Evolutionary conservation across 2,888 invertebrate genomes (phyloP).

Genomic region (Odontothrips loti): DNA sequence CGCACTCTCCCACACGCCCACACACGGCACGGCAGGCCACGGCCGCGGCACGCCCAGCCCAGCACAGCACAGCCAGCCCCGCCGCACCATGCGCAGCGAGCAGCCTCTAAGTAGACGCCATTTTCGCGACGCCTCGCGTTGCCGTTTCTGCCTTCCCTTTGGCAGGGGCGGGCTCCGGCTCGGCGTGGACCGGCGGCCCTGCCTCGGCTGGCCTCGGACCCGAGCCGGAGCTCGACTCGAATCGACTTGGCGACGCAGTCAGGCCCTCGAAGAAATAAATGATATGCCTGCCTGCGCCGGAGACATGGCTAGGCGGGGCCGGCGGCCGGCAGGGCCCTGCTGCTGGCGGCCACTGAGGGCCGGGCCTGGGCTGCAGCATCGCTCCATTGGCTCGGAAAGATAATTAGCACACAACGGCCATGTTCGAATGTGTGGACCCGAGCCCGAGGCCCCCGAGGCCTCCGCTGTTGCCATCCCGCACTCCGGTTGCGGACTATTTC

Average conservation of each 20-base stretch:
- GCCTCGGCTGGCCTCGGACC: neutral
- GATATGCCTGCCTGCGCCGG: constrained; percentile 10
- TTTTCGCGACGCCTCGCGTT: constrained; percentile 17
- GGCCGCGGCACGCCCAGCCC: neutral
- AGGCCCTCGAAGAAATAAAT: neutral
- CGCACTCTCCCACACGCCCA: neutral
- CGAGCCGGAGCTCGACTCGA: too few relatives aligned
- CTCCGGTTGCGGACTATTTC: too few relatives aligned
- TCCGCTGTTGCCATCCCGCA: too few relatives aligned
- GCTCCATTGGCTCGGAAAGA: constrained; percentile 11
- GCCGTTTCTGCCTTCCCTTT: neutral
- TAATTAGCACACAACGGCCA: neutral
- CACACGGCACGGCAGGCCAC: neutral
- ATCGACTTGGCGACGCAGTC: neutral
- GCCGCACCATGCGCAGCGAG: neutral
- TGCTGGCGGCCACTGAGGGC: neutral
- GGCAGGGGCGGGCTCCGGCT: neutral
- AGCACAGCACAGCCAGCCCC: neutral
- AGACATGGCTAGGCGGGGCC: neutral
- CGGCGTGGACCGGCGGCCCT: neutral
- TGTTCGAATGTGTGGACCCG: too few relatives aligned
- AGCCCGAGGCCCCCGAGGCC: too few relatives aligned
- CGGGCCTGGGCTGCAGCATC: too few relatives aligned
- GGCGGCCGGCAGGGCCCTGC: neutral
- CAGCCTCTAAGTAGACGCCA: constrained; percentile 25